Evolutionary conservation across 2,797 vertebrate species (phyloP).

Genomic region (Yasuhikotakia modesta): DNA sequence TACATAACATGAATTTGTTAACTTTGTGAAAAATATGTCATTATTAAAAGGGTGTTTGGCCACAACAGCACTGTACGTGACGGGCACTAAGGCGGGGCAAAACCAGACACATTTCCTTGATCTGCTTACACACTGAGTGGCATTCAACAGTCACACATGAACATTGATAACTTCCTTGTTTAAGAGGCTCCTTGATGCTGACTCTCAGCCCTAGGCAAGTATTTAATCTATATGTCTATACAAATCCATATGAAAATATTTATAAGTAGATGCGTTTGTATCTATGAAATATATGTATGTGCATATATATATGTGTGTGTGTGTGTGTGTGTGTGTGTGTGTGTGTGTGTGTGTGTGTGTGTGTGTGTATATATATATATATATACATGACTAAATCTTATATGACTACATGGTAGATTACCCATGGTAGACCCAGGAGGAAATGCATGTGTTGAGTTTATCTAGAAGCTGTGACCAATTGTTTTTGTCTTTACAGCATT

Average conservation of each 20-base stretch:
- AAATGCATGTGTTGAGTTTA: not conserved
- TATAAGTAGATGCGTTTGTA: no score
- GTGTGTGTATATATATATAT: no score
- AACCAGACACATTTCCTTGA: not conserved
- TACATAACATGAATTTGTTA: not conserved
- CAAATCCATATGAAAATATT: no score
- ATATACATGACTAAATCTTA: no score
- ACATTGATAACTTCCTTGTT: not conserved
- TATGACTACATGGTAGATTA: no score
- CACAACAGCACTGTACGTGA: not conserved
- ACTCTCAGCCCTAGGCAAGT: slow-evolving; percentile 16
- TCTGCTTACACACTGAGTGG: not conserved
- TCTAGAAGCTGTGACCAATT: not conserved
- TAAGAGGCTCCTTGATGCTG: no score
- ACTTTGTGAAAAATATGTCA: not conserved
- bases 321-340: no score
- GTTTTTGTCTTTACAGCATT: slow-evolving; percentile 22
- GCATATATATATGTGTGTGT: no score
- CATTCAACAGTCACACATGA: not conserved
- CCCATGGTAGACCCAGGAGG: no score
- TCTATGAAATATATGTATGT: no score
- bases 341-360: no score
- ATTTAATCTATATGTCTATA: no score
- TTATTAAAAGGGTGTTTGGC: not conserved
- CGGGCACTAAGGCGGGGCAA: slow-evolving; percentile 3